phyloP scores from a whole-genome alignment of 2,888 invertebrate species.

The Lasioglossum vierecki region DNA sequence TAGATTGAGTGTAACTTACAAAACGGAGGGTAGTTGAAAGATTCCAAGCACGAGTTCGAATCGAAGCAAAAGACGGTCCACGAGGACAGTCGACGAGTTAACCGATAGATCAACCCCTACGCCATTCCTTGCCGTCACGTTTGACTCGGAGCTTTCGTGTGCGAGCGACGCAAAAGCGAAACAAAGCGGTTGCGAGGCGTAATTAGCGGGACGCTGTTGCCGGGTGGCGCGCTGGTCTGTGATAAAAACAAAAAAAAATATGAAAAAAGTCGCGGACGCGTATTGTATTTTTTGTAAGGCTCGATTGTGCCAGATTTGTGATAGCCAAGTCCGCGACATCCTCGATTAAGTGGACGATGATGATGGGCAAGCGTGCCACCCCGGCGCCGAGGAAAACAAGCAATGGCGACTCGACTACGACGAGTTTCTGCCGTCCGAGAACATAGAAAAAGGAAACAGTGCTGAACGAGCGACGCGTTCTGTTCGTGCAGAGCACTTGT shows the following conservation, averaged over 20 bases:
- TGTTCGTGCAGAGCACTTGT: not conserved
- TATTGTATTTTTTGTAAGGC: conserved; percentile 84
- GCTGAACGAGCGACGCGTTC: not conserved
- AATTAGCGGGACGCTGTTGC: conserved; percentile 57
- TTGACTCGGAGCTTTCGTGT: conserved; percentile 54
- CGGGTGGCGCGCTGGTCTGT: conserved; percentile 66
- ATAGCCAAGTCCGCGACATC: conserved; percentile 82
- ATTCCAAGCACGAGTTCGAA: not conserved
- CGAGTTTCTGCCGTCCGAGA: not conserved
- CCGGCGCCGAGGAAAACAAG: conserved; percentile 40
- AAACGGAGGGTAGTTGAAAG: not conserved
- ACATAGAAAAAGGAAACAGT: not conserved
- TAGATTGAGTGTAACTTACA: not conserved
- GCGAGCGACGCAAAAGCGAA: conserved; percentile 45
- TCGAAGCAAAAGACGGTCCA: not conserved
- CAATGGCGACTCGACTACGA: not conserved
- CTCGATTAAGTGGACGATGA: conserved; percentile 72
- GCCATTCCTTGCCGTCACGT: conserved; percentile 37
- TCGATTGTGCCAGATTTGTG: conserved; percentile 82
- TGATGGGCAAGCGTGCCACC: conserved; percentile 68
- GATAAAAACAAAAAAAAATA: conserved; percentile 50
- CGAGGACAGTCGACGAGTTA: conserved; percentile 35
- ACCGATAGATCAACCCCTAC: conserved; percentile 33
- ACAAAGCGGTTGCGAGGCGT: conserved; percentile 53
- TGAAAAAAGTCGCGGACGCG: conserved; percentile 66